Evolutionary conservation across 2,797 vertebrate genomes (phyloP), one percentile per base, ranked within the genome.

Genomic region (Anguilla anguilla): DNA sequence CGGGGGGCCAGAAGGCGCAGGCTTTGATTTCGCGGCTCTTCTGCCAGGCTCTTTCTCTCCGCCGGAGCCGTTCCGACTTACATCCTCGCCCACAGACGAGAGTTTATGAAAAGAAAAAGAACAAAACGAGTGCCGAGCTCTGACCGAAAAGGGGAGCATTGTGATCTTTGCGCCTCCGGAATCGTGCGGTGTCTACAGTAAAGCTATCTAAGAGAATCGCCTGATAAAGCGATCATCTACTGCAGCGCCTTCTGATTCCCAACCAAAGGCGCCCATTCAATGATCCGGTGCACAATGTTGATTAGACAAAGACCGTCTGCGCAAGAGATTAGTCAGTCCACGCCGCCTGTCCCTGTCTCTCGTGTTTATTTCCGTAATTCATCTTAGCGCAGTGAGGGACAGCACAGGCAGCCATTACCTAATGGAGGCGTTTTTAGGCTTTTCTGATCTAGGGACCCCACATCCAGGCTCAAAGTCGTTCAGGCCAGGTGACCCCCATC

Each of bases 181-280:
- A 90, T 86, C 91, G 89, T 89, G 84, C 90, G 91, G 86, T 46
- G 19, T 87, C 88, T 88, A 85, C 87, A 85, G 72, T 82, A 55
- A 88, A 92, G 59, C 92, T 95, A 96, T 94, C 94, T 89, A 85
- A 79, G 25, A 94, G 95, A 94, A 95, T 94, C 95, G 93, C 93
- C 94, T 94, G 95, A 96, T 96, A 95, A 95, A 95, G 91, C 94
- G 93, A 94, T 95, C 94, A 92, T 92, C 91, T 88, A 91, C 92
- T 93, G 91, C 89, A 91, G 90, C 91, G 94, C 93, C 88, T 90
- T 90, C 91, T 94, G 92, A 93, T 93, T 89, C 89, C 86, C 87
- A 87, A 93, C 93, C 92, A 91, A 91, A 90, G 85, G 90, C 91
- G 86, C 28, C 43, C 39, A 89, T 95, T 94, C 94, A 92, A 95